Conservation (phyloP, 1,140 invertebrate genomes). For the Calliphora vicina region DNA sequence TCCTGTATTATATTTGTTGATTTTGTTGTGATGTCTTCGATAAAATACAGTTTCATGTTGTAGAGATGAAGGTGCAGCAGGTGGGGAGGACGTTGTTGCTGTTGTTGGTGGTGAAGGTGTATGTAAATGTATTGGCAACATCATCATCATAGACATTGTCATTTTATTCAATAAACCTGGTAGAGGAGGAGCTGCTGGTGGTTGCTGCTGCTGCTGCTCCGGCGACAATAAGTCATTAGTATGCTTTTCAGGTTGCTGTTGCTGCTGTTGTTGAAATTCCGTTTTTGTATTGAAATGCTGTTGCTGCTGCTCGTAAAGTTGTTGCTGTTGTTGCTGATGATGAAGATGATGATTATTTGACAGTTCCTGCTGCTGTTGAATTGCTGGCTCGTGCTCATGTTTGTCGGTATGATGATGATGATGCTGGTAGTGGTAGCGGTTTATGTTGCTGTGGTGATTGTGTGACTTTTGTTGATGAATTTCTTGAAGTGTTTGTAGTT, state of each 20-base stretch:
- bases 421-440: not conserved
- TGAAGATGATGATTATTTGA: not conserved
- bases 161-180: not conserved
- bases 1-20: not conserved
- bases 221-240: not conserved
- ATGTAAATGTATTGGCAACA: not conserved
- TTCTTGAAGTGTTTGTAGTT: not conserved
- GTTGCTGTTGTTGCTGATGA: not conserved
- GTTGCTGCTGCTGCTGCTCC: not conserved
- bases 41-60: not conserved
- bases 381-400: not conserved
- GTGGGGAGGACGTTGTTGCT: too few relatives aligned
- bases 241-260: not conserved
- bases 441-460: not conserved
- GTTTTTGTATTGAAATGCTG: not conserved
- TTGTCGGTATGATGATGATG: not conserved
- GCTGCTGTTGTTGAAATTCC: not conserved
- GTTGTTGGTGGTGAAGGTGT: not conserved
- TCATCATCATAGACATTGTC: not conserved
- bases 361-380: not conserved
- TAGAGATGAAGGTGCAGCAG: not conserved
- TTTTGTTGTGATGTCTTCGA: constrained; percentile 3
- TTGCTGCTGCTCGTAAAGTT: not conserved
- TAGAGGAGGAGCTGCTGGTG: too few relatives aligned
- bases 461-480: not conserved